Conservation (phyloP, 2,113 vertebrate species). For the Bolborhynchus lineola region DNA sequence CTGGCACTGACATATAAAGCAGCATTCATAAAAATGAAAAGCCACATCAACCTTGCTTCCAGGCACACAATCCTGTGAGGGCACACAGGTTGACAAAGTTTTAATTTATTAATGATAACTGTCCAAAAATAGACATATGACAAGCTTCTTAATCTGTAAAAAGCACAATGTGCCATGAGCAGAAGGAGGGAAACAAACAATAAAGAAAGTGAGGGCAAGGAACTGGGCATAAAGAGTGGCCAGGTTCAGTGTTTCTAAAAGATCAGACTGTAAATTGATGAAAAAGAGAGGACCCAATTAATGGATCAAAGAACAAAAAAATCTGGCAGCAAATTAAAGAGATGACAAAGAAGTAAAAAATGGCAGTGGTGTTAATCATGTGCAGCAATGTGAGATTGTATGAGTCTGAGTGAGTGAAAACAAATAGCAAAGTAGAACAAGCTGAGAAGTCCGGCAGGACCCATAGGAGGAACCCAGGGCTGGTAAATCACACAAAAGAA, state of each 20-base stretch:
- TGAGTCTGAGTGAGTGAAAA: neutral
- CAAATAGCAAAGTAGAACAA: neutral
- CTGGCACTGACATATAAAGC: neutral
- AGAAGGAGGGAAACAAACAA: neutral
- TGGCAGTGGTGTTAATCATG: neutral
- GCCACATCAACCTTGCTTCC: neutral
- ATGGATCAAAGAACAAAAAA: neutral
- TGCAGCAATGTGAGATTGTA: neutral
- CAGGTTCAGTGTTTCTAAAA: neutral
- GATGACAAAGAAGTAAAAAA: neutral
- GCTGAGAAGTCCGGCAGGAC: neutral
- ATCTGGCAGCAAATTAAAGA: neutral
- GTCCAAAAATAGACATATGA: neutral
- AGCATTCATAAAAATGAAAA: neutral
- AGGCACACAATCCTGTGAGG: neutral
- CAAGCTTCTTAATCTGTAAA: neutral
- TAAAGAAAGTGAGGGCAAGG: neutral
- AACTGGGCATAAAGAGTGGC: neutral
- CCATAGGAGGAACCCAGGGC: neutral
- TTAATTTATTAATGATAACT: neutral
- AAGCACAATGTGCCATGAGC: neutral
- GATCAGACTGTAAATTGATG: neutral
- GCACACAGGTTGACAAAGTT: neutral
- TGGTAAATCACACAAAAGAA: neutral
- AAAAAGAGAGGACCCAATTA: neutral